A percentile compares a stretch with the other conserved stretches of the same genome.
phyloP scores from a whole-genome alignment of 1,140 invertebrate species.

The Macrotrachela quadricornifera region DNA sequence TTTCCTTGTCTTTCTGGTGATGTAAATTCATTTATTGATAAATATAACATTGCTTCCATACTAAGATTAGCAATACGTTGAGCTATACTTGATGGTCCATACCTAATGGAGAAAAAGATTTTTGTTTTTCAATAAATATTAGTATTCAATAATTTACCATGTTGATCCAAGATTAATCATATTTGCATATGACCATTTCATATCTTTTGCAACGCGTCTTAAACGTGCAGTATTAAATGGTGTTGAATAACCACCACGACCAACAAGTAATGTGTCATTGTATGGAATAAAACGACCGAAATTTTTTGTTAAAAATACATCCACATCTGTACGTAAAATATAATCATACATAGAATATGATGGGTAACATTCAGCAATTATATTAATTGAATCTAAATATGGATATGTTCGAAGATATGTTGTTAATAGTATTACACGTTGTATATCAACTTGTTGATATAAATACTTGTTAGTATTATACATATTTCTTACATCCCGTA shows the following conservation, averaged over 20 bases:
- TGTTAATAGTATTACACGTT: no score
- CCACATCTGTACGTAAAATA: conserved; percentile 5
- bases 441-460: no score
- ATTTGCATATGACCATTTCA: neutral
- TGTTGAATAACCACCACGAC: conserved; percentile 3
- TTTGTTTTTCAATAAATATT: no score
- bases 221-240: conserved; percentile 1
- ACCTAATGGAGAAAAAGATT: no score
- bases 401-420: neutral
- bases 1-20: neutral
- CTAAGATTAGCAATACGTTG: neutral
- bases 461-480: no score
- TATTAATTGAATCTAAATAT: conserved; percentile 7
- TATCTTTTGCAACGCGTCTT: neutral
- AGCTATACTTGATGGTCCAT: neutral
- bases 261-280: neutral
- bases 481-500: no score
- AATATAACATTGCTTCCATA: neutral
- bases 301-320: conserved; percentile 5
- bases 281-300: conserved; percentile 2
- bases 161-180: no score
- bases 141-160: neutral
- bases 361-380: conserved; percentile 4
- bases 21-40: conserved; percentile 5
- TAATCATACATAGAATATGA: conserved; percentile 3